These are phyloP conservation scores for Diachrysia chrysitis DNA, from an alignment of 2,888 invertebrate genomes.

Conservation along the genomic window DNA sequence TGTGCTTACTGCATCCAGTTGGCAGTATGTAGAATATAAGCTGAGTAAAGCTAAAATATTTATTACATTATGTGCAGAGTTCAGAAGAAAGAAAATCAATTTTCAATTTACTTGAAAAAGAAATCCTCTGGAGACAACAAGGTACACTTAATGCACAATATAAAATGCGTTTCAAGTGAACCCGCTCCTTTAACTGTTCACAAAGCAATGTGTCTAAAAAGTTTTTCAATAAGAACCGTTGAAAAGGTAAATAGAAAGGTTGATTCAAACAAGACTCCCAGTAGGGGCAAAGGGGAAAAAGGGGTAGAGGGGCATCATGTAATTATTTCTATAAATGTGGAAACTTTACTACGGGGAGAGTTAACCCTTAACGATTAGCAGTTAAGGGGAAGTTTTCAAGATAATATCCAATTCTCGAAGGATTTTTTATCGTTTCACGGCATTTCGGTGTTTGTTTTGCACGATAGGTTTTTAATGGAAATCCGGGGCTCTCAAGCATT, in stretches of 20 bases:
- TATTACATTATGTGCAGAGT: not conserved
- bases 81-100: not conserved
- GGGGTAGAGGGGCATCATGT: constrained; percentile 65
- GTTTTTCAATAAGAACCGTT: constrained; percentile 83
- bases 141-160: constrained; percentile 18
- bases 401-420: constrained; percentile 69
- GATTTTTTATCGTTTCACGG: constrained; percentile 50
- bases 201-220: constrained; percentile 79
- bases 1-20: too few species aligned
- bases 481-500: constrained; percentile 19
- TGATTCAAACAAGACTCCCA: constrained; percentile 70
- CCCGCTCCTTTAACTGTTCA: constrained; percentile 10
- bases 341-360: constrained; percentile 75
- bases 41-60: not conserved
- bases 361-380: constrained; percentile 81
- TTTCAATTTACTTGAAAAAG: not conserved
- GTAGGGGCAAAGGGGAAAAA: constrained; percentile 8
- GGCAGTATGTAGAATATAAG: not conserved
- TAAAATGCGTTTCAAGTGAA: constrained; percentile 9
- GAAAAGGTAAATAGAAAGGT: constrained; percentile 81
- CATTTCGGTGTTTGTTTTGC: constrained; percentile 43
- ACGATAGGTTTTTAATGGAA: constrained; percentile 22
- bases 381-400: constrained; percentile 64
- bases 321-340: constrained; percentile 87
- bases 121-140: not conserved